Base-by-base conservation (phyloP, 2,113 vertebrate genomes). In the Acanthisitta chloris region DNA sequence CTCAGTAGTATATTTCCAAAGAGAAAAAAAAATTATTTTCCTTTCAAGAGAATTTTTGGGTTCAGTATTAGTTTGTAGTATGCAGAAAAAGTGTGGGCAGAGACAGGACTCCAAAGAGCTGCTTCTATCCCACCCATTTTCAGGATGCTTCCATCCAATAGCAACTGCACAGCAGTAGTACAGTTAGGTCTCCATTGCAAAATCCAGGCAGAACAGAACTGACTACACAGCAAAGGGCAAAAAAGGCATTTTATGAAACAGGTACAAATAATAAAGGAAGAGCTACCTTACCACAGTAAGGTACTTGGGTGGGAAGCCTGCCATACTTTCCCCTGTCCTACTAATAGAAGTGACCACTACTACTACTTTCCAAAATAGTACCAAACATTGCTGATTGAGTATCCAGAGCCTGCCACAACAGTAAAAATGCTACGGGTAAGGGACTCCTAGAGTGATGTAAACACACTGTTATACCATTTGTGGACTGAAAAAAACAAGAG, bases 401-500 rank as follows among this genome's bases (percentile, higher is more conserved):
- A 65, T 28, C 26, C 49, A 86, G 69, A 83, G 49, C 24, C 26
- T 72, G 9, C 26, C 49, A 1, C 8, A 86, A 51, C 17, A 72
- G 16, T 34, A 72, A 69, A 59, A 83, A 24, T 5, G 42, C 23
- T 51, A 42, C 4, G 2, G 8, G 10, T 34, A 91, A 80, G 3
- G 5, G 10, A 18, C 7, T 86, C 6, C 49, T 40, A 10, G 18
- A 17, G 16, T 17, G 17, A 73, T 7, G 9, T 9, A 65, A 69
- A 78, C 10, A 72, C 1, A 3, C n/a, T n/a, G 43, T 16, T 40
- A 42, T 24, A 72, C 46, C 23, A 36, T 61, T 36, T 57, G 8
- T 9, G 4, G 24, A 66, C 4, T 17, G 2, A 5, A 74, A 51
- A 59, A 57, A 40, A 9, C 0, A 61, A 73, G 6, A 72, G 13